These are phyloP conservation scores for Odobenus rosmarus DNA, from an alignment of 2,113 vertebrate species.

Conservation along the genomic window DNA sequence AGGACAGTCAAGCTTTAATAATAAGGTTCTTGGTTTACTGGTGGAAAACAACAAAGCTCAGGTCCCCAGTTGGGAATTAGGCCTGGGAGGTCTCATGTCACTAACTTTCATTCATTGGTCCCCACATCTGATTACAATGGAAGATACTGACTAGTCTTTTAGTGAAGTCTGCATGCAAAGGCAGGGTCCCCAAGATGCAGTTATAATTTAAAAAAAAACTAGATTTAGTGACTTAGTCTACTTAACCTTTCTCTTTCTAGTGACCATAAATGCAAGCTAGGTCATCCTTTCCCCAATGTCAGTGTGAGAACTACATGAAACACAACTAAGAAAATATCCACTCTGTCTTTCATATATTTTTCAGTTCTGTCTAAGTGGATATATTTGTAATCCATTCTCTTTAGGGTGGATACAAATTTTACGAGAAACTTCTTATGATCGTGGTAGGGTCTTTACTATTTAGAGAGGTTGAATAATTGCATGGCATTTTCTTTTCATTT, in stretches of 20 bases:
- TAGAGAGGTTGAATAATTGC: not conserved
- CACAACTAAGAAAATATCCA: not conserved
- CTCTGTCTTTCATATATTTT: not conserved
- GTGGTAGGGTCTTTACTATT: not conserved
- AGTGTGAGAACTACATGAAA: not conserved
- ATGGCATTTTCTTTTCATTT: constrained; percentile 13
- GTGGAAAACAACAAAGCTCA: constrained; percentile 42
- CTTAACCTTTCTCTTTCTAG: not conserved
- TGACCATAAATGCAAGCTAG: not conserved
- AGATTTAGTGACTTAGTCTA: constrained; percentile 8
- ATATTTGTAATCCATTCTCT: constrained; percentile 9
- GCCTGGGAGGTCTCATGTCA: not conserved
- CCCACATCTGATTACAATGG: not conserved
- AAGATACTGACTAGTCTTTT: constrained; percentile 35
- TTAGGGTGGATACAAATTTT: not conserved
- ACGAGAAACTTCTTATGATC: not conserved
- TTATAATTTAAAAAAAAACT: not conserved
- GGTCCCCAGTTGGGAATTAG: constrained; percentile 10
- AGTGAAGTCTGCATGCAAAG: not conserved
- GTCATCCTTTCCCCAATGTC: not conserved
- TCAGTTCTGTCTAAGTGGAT: not conserved
- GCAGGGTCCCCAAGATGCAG: not conserved
- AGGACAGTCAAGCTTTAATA: constrained; percentile 1
- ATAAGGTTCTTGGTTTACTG: not conserved
- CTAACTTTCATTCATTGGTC: not conserved